A percentile compares a stretch with the other conserved stretches of the same genome.
Conservation (phyloP, 2,113 vertebrate species). For the Dunckerocampus dactyliophorus region DNA sequence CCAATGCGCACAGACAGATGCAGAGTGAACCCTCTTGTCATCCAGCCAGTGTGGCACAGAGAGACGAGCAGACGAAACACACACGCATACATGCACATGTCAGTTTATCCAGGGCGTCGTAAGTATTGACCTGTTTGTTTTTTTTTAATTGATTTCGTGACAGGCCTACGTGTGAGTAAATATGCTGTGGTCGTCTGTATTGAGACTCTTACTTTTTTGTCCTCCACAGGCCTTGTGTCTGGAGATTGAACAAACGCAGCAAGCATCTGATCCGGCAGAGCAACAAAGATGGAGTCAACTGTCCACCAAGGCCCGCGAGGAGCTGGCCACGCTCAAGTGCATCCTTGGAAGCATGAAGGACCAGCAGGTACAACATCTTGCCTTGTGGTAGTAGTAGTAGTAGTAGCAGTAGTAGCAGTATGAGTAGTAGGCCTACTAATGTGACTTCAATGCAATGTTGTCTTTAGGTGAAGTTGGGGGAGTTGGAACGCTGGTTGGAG, state of each 20-base stretch:
- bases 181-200: background rate
- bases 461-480: conserved; percentile 73
- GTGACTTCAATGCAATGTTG: background rate
- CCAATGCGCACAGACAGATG: no score
- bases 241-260: conserved; percentile 78
- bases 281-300: conserved; percentile 80
- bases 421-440: background rate
- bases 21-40: no score
- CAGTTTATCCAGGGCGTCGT: no score
- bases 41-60: no score
- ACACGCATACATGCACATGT: no score
- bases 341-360: conserved; percentile 79
- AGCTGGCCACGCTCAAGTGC: conserved; percentile 81
- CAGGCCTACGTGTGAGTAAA: no score
- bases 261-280: conserved; percentile 75
- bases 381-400: background rate
- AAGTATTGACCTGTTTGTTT: no score
- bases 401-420: background rate
- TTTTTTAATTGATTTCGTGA: no score
- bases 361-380: conserved; percentile 77
- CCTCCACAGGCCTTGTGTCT: conserved; percentile 71
- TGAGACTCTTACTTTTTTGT: conserved; percentile 2
- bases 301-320: conserved; percentile 74
- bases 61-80: no score
- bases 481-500: conserved; percentile 82